Evolutionary conservation across 2,797 vertebrate genomes (phyloP), one percentile per base, ranked within the genome.

Genomic region (Benthosema pterotum): DNA sequence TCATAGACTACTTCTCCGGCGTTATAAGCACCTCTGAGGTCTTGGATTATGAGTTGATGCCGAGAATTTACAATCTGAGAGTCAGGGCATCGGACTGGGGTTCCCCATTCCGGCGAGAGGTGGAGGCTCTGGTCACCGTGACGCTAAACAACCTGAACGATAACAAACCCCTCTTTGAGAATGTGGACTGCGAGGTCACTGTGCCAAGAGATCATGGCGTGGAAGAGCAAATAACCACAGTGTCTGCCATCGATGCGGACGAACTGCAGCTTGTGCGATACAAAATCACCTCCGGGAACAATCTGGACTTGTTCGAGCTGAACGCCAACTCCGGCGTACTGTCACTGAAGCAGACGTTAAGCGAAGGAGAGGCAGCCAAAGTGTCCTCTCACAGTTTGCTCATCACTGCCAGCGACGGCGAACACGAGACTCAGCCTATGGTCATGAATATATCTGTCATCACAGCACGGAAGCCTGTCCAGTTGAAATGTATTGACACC

Each of bases 81-180:
- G 90, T 99, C 52, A 92, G 98, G 3, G 96, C 96, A 0, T 99
- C 97, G 0, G 98, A 99, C 71, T 99, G 98, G 97, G 98, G 98
- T 57, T 77, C 93, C 63, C 97, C 97, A 0, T 99, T 96, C 79
- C 94, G 96, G 9, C 90, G 97, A 65, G 98, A 99, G 74, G 95
- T 94, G 54, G 97, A 99, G 88, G 92, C 94, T 45, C 92, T 94
- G 12, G 95, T 96, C 59, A 97, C 93, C 9, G 71, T 99, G 60
- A 95, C 89, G 2, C 90, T 99, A 75, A 99, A 94, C 80, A 99
- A 99, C 79, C 79, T 98, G 67, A 99, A 99, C 62, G 98, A 99
- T 88, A 99, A 99, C 82, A 94, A 93, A 72, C 98, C 98, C 11
- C 78, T 98, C 61, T 99, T 99, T 88, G 97, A 99, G 88, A 99